Percentiles rank a stretch among this genome's conserved stretches.
These are phyloP conservation scores for Norana najaformis DNA, from an alignment of 2,888 invertebrate species.

Conservation along the genomic window DNA sequence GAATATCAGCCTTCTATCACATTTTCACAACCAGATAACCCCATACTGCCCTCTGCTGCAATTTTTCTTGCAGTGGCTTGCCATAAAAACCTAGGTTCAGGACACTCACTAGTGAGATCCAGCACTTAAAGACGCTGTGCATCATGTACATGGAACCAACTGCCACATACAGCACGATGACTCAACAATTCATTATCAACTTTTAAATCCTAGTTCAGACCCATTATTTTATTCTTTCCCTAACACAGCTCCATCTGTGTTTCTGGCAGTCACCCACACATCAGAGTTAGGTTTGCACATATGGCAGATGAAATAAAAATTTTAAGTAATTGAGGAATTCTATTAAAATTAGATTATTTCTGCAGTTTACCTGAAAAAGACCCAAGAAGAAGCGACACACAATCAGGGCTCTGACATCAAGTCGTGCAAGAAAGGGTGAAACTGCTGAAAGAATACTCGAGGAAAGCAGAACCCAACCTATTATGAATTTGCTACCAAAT, in stretches of 20 bases:
- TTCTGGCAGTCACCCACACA: neutral
- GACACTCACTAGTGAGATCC: too few species aligned
- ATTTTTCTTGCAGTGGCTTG: neutral
- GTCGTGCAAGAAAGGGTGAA: constrained; percentile 31
- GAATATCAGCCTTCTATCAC: too few species aligned
- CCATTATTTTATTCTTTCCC: neutral
- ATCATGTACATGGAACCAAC: neutral
- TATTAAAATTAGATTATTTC: neutral
- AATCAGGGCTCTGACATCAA: constrained; percentile 24
- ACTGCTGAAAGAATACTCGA: constrained; percentile 31
- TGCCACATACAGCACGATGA: neutral
- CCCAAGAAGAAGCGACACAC: constrained; percentile 21
- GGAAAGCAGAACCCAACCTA: constrained; percentile 28
- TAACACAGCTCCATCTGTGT: neutral
- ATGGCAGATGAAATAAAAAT: neutral
- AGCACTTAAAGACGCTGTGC: too few species aligned
- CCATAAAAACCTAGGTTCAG: too few species aligned
- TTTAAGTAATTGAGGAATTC: neutral
- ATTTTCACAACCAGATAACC: too few species aligned
- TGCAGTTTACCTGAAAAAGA: constrained; percentile 19
- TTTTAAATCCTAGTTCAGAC: neutral
- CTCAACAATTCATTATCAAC: neutral
- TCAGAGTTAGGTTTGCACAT: neutral
- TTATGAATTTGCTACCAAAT: constrained; percentile 31
- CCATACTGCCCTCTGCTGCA: too few species aligned